These are phyloP conservation scores for Atherinosoma microstoma DNA, from an alignment of 2,797 vertebrate genomes.

Conservation along the genomic window DNA sequence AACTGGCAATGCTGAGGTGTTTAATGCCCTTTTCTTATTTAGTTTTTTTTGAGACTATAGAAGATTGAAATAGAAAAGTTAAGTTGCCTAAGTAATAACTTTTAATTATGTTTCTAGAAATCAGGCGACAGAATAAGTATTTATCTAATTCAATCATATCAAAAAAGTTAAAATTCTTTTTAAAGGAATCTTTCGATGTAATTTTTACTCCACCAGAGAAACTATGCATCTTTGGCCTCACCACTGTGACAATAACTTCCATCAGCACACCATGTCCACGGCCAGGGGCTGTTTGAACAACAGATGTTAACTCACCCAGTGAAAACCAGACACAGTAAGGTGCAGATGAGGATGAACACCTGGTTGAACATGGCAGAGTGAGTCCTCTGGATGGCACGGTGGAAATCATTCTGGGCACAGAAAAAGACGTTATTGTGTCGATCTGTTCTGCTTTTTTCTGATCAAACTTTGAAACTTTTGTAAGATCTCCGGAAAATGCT, in stretches of 20 bases:
- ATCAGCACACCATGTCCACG: not conserved
- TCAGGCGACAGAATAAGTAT: not conserved
- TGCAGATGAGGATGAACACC: conserved; percentile 89
- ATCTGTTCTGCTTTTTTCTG: not conserved
- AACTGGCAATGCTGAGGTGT: not conserved
- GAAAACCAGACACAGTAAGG: conserved; percentile 89
- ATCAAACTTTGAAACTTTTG: not conserved
- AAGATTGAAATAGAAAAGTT: not conserved
- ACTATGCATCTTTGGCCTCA: not conserved
- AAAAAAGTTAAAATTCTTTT: not conserved
- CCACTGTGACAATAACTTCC: not conserved
- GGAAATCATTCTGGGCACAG: conserved; percentile 85
- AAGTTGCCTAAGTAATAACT: not conserved
- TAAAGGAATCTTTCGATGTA: not conserved
- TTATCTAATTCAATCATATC: not conserved
- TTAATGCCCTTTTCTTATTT: not conserved
- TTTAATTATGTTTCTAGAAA: not conserved
- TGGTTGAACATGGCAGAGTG: conserved; percentile 92
- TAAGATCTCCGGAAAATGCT: not conserved
- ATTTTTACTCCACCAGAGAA: not conserved
- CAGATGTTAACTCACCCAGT: conserved; percentile 81
- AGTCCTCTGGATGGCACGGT: conserved; percentile 88
- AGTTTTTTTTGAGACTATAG: not conserved
- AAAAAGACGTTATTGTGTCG: not conserved
- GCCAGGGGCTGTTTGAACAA: conserved; percentile 8